These are phyloP conservation scores for Cepaea nemoralis DNA, from an alignment of 1,140 invertebrate genomes.

Conservation along the genomic window DNA sequence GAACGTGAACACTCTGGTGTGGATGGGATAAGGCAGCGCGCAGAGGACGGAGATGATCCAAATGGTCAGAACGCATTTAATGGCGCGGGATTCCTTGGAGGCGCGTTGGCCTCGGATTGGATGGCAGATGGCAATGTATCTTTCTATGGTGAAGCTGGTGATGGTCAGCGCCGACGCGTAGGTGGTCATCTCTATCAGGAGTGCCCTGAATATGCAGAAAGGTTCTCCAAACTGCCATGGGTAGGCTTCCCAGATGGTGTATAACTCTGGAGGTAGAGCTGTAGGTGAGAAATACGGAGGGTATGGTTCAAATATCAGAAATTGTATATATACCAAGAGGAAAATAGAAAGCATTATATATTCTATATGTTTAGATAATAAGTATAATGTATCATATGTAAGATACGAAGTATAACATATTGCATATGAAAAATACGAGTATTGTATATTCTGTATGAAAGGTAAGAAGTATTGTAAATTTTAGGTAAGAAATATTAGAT, in stretches of 20 bases:
- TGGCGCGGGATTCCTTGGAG: slow-evolving; percentile 83
- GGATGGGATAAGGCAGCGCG: slow-evolving; percentile 79
- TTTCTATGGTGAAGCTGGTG: slow-evolving; percentile 92
- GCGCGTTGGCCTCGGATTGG: slow-evolving; percentile 90
- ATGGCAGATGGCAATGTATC: slow-evolving; percentile 94
- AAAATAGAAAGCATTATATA: no score
- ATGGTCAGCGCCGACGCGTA: slow-evolving; percentile 94
- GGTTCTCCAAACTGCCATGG: slow-evolving; percentile 88
- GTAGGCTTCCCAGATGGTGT: slow-evolving; percentile 87
- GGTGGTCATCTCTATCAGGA: slow-evolving; percentile 89
- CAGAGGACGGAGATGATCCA: slow-evolving; percentile 84
- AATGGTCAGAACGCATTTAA: slow-evolving; percentile 83
- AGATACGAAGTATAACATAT: no score
- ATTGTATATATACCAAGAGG: no score
- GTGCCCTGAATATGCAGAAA: slow-evolving; percentile 87
- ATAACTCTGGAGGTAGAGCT: slow-evolving; percentile 88
- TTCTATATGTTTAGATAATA: no score
- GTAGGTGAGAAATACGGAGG: no score
- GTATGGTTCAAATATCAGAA: no score
- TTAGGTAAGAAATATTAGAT: no score
- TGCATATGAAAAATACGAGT: no score
- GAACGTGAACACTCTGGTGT: slow-evolving; percentile 64
- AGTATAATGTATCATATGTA: no score
- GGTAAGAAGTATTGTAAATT: no score
- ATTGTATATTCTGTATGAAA: no score